Evolutionary conservation across 2,113 vertebrate genomes (phyloP), one percentile per base, ranked within the genome.

Genomic region (Elephas maximus): DNA sequence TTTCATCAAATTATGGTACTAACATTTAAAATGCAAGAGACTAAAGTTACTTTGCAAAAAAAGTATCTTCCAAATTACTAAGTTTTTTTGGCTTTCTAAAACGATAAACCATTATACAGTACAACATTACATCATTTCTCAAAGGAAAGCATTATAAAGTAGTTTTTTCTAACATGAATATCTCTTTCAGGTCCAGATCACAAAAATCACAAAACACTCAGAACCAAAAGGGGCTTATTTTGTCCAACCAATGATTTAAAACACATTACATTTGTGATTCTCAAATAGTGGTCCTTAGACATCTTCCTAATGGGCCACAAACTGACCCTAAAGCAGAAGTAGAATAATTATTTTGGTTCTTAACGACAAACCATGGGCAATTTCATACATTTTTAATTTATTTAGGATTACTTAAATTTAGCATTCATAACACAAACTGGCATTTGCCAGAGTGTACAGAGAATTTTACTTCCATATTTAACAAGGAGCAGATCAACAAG

Each of bases 21-120:
- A 23, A 44, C 74, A 89, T 81, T 95, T 93, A 93, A 80, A 84
- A 82, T 82, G 8, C 41, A 90, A 94, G 14, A 97, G 26, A 92
- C 41, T 60, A n/a, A 96, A 92, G 41, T 84, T 91, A 69, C 44
- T 86, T 85, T 65, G 11, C 28, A 89, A 84, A 23, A 67, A 81
- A 92, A 93, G 4, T 76, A 81, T 48, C 80, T 85, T 90, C 79
- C 48, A 84, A 62, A 80, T 73, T 53, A 74, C 53, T 17, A 74
- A 20, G 48, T 48, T 48, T 48, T 78, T 44, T 57, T 74, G 63
- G 48, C 28, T 83, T 95, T 94, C 37, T 87, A 97, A 95, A 90
- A 67, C 26, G n/a, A 91, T 57, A 63, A 78, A 18, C 48, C 51
- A 90, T 21, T 67, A 82, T 82, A 92, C 85, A 69, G 85, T 86